Percentiles rank a stretch among this genome's conserved stretches.
phyloP scores from a whole-genome alignment of 2,797 vertebrate genomes.

The Furcifer pardalis region DNA sequence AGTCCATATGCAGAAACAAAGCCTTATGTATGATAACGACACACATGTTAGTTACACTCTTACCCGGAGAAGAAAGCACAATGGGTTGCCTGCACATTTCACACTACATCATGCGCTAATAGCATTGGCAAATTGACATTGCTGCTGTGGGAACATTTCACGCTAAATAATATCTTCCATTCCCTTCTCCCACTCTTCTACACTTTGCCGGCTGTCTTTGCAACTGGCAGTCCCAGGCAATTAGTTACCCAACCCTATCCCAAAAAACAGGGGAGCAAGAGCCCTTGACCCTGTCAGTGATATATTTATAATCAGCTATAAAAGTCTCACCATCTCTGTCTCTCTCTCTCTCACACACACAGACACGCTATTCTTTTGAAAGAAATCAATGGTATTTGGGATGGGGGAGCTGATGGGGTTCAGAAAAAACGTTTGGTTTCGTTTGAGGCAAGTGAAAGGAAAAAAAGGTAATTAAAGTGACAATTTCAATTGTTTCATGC shows the following conservation, averaged over 20 bases:
- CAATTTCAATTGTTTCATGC: too few relatives aligned
- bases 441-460: background rate
- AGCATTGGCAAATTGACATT: constrained; percentile 43
- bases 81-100: constrained; percentile 50
- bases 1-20: constrained; percentile 28
- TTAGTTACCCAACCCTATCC: background rate
- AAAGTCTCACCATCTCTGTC: background rate
- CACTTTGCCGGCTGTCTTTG: background rate
- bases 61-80: constrained; percentile 48
- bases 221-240: constrained; percentile 8
- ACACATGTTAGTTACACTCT: constrained; percentile 51
- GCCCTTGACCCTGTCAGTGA: constrained; percentile 32
- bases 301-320: constrained; percentile 31
- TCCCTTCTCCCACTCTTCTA: constrained; percentile 37
- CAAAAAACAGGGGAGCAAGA: constrained; percentile 12
- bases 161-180: constrained; percentile 28
- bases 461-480: constrained; percentile 32
- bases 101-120: constrained; percentile 50
- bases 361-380: background rate
- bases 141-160: constrained; percentile 36
- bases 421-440: constrained; percentile 22
- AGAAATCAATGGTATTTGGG: background rate
- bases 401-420: fast-evolving
- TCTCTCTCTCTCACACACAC: too few relatives aligned
- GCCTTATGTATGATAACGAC: constrained; percentile 20